Base-by-base conservation (phyloP, 2,797 vertebrate species). In the Thripadectes ignobilis region DNA sequence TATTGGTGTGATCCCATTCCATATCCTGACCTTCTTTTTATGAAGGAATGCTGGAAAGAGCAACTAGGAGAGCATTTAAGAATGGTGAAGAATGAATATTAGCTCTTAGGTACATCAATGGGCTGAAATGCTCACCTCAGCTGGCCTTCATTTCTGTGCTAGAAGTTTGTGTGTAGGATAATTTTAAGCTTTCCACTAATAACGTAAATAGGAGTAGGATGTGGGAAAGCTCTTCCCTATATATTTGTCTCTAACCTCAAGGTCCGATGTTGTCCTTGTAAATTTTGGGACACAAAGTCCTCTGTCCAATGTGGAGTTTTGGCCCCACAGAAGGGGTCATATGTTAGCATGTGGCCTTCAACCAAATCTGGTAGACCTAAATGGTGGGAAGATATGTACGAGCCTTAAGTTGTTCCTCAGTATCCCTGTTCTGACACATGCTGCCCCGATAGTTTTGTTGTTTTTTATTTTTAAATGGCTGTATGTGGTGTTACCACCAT, bases 361-460 rank as follows among this genome's bases (percentile, higher is more conserved):
- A n/a, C 27, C 48, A 32, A 34, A 61, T 23, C 22, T 27, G 9
- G 27, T n/a, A 18, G 32, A 61, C 29, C 32, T 49, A 8, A 67
- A 39, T 21, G 22, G 5, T n/a, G 32, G 14, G 48, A 21, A 17
- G 6, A 9, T 10, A 17, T 0, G 1, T 27, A 23, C 0, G 9
- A 45, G 21, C 41, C 23, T 52, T 30, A 26, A 38, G 9, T 46
- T 86, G n/a, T 34, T 88, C 6, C 10, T 88, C 49, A 43, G 52
- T 26, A 30, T 80, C 20, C 6, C 18, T 46, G n/a, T 58, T 85
- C 14, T 54, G 71, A 69, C 38, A 15, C 5, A 5, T 57, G 38
- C 36, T 89, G n/a, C 23, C 45, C 29, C 32, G n/a, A 34, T 38
- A 39, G 24, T 59, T 57, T 20, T 34, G 8, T 27, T 6, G 3